A percentile compares a stretch with the other conserved stretches of the same genome.
phyloP scores from a whole-genome alignment of 2,888 invertebrate species.

The Drosophila barbarae region DNA sequence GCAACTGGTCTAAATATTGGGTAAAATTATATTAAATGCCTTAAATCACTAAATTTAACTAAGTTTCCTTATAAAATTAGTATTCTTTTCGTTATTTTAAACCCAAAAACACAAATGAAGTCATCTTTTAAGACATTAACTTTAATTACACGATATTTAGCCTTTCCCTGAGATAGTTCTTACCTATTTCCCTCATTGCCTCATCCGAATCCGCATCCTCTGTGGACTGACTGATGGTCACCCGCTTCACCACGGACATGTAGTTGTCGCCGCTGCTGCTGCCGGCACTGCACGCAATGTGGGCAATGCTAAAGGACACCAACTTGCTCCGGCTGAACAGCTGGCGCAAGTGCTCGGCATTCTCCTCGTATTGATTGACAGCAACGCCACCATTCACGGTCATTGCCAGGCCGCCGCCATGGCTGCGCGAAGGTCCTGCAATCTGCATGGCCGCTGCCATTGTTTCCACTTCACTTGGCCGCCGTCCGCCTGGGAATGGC shows the following conservation, averaged over 20 bases:
- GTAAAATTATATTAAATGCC: no score
- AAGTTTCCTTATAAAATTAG: not conserved
- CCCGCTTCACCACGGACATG: conserved; percentile 78
- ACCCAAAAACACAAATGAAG: not conserved
- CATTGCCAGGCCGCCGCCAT: conserved; percentile 27
- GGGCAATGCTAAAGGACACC: conserved; percentile 66
- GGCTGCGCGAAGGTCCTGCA: conserved; percentile 40
- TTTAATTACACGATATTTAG: no score
- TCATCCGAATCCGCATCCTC: conserved; percentile 15
- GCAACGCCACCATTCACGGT: conserved; percentile 23
- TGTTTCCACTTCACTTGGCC: conserved; percentile 34
- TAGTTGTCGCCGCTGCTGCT: conserved; percentile 79
- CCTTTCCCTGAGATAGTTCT: not conserved
- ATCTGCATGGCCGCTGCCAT: conserved; percentile 27
- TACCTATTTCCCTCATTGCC: conserved; percentile 30
- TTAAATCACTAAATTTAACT: not conserved
- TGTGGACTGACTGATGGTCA: conserved; percentile 58
- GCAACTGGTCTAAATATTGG: not conserved
- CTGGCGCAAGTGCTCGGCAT: conserved; percentile 67
- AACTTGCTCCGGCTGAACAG: conserved; percentile 60
- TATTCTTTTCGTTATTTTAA: no score
- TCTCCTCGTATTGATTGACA: conserved; percentile 64
- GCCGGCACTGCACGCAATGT: conserved; percentile 70
- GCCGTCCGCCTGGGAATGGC: conserved; percentile 17
- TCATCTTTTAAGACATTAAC: no score